Evolutionary conservation across 2,888 invertebrate genomes (phyloP).

Genomic region (Drosophila borealis): DNA sequence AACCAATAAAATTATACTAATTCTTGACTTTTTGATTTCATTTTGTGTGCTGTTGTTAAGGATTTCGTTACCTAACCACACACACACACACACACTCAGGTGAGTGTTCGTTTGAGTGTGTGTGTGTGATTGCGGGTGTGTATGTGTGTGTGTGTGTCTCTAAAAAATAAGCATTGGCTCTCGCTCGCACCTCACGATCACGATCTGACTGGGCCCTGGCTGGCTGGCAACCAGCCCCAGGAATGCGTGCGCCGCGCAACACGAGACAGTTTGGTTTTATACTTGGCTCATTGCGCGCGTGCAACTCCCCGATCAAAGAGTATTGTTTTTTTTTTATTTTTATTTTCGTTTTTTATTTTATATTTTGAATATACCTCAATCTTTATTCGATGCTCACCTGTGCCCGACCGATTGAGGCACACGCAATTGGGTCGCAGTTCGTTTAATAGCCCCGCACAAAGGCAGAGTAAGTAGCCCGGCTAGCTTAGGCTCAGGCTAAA

Average conservation of each 20-base stretch:
- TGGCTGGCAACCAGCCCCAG: conserved; percentile 64
- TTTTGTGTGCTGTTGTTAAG: conserved; percentile 75
- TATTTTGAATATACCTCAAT: background rate
- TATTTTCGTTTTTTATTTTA: background rate
- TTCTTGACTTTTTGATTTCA: conserved; percentile 79
- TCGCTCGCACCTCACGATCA: conserved; percentile 55
- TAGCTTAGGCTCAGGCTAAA: background rate
- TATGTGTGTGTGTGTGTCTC: conserved; percentile 18
- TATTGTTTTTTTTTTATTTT: conserved; percentile 19
- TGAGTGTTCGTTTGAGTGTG: background rate
- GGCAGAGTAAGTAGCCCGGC: conserved; percentile 2
- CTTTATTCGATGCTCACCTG: conserved; percentile 12
- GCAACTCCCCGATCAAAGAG: conserved; percentile 65
- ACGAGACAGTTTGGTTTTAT: conserved; percentile 80
- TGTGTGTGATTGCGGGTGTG: background rate
- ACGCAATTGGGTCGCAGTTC: background rate
- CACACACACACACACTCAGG: conserved; percentile 39
- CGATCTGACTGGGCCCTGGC: conserved; percentile 60
- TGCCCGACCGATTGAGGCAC: background rate
- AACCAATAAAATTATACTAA: conserved; percentile 83
- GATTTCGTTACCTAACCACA: conserved; percentile 78
- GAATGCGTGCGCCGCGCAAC: conserved; percentile 59
- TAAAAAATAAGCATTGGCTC: conserved; percentile 46
- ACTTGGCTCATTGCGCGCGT: conserved; percentile 76
- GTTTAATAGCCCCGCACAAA: background rate